Conservation (phyloP, 2,888 invertebrate genomes). For the Adelphocoris suturalis region DNA sequence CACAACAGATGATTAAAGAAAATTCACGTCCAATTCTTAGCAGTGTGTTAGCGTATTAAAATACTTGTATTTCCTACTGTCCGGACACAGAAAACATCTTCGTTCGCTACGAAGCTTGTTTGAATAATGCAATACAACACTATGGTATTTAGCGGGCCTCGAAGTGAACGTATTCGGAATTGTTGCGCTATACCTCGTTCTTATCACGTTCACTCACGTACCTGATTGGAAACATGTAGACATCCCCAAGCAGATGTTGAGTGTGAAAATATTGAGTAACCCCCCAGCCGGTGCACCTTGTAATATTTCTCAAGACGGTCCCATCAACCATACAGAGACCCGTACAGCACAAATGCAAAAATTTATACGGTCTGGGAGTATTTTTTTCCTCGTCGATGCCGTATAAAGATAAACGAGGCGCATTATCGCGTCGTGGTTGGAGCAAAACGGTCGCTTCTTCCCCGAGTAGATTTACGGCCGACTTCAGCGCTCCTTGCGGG, state of each 20-base stretch:
- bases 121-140: constrained; percentile 17
- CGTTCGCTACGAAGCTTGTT: neutral
- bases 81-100: too few relatives aligned
- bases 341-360: constrained; percentile 34
- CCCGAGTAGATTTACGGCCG: neutral
- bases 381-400: constrained; percentile 18
- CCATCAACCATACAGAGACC: constrained; percentile 25
- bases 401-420: neutral
- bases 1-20: too few relatives aligned
- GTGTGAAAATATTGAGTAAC: constrained; percentile 22
- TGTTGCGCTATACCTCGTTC: neutral
- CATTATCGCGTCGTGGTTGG: neutral
- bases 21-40: too few relatives aligned
- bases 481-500: neutral
- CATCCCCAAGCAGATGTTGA: constrained; percentile 22
- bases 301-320: constrained; percentile 14
- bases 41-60: too few relatives aligned
- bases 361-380: neutral
- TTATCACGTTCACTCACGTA: constrained; percentile 39
- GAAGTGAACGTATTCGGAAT: neutral
- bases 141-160: neutral
- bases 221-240: constrained; percentile 32
- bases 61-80: too few relatives aligned
- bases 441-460: neutral
- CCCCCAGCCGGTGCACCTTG: constrained; percentile 4